phyloP scores from a whole-genome alignment of 1,140 invertebrate species.

The Physella acuta region DNA sequence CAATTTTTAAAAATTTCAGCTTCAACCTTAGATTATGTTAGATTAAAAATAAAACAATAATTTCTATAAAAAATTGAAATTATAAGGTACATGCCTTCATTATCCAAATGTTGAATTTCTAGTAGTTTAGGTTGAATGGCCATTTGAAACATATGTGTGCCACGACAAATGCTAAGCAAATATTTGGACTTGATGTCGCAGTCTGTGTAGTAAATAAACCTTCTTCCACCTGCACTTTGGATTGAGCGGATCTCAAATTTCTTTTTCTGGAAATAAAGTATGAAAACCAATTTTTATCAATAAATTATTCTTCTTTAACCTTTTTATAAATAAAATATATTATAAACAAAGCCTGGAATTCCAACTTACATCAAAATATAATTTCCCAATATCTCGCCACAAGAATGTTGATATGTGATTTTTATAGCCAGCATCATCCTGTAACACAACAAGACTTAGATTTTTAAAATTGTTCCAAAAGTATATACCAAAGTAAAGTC shows the following conservation, averaged over 20 bases:
- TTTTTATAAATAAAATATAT: background rate
- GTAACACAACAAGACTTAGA: too few relatives aligned
- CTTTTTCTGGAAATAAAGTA: conserved; percentile 69
- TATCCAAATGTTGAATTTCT: conserved; percentile 75
- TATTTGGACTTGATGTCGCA: conserved; percentile 91
- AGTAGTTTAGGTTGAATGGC: conserved; percentile 80
- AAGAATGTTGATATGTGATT: conserved; percentile 70
- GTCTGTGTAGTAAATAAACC: conserved; percentile 84
- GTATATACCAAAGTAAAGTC: background rate
- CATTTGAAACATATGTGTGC: conserved; percentile 93
- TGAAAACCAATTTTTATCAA: background rate
- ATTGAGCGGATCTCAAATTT: conserved; percentile 92
- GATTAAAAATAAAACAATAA: too few relatives aligned
- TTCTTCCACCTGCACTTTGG: conserved; percentile 67
- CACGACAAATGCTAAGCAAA: conserved; percentile 81
- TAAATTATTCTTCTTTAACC: background rate
- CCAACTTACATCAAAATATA: conserved; percentile 84
- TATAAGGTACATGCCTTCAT: conserved; percentile 66
- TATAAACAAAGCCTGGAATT: too few relatives aligned
- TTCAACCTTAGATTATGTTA: too few relatives aligned
- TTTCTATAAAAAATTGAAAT: conserved; percentile 7
- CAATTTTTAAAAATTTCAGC: too few relatives aligned
- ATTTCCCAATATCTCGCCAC: conserved; percentile 90
- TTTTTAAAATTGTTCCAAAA: too few relatives aligned
- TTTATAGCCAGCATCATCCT: conserved; percentile 43